These are phyloP conservation scores for Orycteropus afer DNA, from an alignment of 2,113 vertebrate species.

Conservation along the genomic window DNA sequence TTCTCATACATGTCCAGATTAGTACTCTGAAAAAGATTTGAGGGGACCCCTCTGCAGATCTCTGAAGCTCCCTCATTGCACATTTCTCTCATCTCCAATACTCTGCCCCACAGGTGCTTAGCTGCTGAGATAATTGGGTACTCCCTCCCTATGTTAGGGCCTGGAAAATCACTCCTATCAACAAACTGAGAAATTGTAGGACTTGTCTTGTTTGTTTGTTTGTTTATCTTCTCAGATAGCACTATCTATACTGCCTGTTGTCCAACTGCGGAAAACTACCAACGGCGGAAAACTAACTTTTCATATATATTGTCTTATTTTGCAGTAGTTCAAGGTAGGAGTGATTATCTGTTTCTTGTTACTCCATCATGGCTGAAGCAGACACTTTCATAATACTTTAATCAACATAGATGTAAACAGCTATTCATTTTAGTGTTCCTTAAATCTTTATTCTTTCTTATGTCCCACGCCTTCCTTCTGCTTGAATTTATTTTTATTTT, in stretches of 20 bases:
- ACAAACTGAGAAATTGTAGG: background rate
- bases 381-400: background rate
- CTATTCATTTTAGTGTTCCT: background rate
- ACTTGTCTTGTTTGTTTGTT: too few relatives aligned
- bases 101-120: background rate
- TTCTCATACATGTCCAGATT: background rate
- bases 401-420: background rate
- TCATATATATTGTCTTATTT: background rate
- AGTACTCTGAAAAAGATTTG: background rate
- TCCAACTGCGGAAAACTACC: too few relatives aligned
- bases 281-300: background rate
- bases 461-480: background rate
- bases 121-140: background rate
- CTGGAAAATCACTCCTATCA: background rate
- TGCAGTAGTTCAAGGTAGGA: background rate
- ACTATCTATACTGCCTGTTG: background rate
- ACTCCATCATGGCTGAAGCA: background rate
- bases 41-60: background rate
- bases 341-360: background rate
- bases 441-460: background rate
- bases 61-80: background rate
- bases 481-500: constrained; percentile 2
- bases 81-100: background rate
- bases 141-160: background rate
- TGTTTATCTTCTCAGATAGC: background rate